Evolutionary conservation across 2,888 invertebrate species (phyloP), one percentile per base, ranked within the genome.

Genomic region (Spicauda simplicius): DNA sequence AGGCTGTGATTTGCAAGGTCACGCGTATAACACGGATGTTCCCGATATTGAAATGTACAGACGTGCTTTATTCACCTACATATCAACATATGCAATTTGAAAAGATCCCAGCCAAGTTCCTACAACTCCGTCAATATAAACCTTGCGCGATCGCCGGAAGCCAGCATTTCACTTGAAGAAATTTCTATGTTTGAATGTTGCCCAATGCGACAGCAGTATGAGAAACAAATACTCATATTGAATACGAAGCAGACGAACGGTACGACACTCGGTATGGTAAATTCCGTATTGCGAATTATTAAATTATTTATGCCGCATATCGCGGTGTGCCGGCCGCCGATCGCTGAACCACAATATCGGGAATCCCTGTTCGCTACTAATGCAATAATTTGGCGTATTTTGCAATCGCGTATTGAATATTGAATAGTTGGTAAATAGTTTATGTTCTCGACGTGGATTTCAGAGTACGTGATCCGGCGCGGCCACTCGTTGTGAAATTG

Each of bases 341-440:
- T 86, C 91, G 85, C 91, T 87, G 88, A 88, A 91, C 92, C 91
- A 89, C 91, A 91, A 90, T 92, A 93, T 92, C 87, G 91, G 93
- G 92, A 93, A 92, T 93, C 92, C 93, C 92, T 88, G 88, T 88
- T 90, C 86, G 83, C 87, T 88, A 87, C 91, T 93, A 92, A 93
- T 92, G 91, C 91, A 93, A 93, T 93, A 93, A 93, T 93, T 93
- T 93, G 92, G 92, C 88, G 92, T 92, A 93, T 93, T 92, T 93
- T 92, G 88, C 91, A 91, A 91, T 91, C 90, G 90, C 88, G 88
- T 89, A 91, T 92, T 91, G 93, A 92, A 93, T 93, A 91, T 91
- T 91, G 88, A 91, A 91, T 89, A 87, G 89, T 87, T 83, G 75
- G 88, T 92, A 92, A 93, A 93, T 93, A 91, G 93, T 92, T 92